Base-by-base conservation (phyloP, 2,113 vertebrate genomes). In the Myrmecophaga tridactyla region DNA sequence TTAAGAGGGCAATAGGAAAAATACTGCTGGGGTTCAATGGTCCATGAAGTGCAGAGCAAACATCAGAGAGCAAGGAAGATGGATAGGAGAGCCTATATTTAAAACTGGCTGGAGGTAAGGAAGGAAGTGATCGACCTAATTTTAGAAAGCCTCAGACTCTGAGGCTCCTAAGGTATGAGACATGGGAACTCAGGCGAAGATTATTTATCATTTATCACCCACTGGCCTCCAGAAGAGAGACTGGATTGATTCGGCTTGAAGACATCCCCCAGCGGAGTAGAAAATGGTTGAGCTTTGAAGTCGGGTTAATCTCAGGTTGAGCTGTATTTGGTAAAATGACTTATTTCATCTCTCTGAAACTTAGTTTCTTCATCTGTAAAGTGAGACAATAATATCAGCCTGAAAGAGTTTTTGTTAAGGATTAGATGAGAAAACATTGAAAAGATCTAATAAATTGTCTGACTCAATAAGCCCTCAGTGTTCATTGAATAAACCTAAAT, bases 81-180 rank as follows among this genome's bases (percentile, higher is more conserved):
- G 0, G 17, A 96, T 95, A 72, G 10, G 82, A 51, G 73, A 90
- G 96, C 86, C 96, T 98, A 89, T 96, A 97, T 98, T 98, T 98
- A 98, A 98, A 97, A 97, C 77, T 94, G 96, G 97, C 97, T 94
- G 69, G 88, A 97, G 90, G 87, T 88, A 86, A 93, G 97, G 98
- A 98, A 98, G 98, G 97, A 98, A 98, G 97, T 87, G 69, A 97
- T 41, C 25, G 58, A 60, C 87, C 95, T 89, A 97, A 95, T 97
- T 93, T 96, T 97, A 98, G 97, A 98, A 96, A 97, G 94, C 85
- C 51, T 80, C 86, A 98, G 97, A 97, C 86, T 97, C 94, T 39
- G 18, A 95, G 97, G 51, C 96, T 96, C 96, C 96, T 75, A 41
- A 86, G 85, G n/a, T 88, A 78, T 0, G 46, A 73, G 88, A 72